Base-by-base conservation (phyloP, 2,888 invertebrate species). In the Fragum whitleyi region DNA sequence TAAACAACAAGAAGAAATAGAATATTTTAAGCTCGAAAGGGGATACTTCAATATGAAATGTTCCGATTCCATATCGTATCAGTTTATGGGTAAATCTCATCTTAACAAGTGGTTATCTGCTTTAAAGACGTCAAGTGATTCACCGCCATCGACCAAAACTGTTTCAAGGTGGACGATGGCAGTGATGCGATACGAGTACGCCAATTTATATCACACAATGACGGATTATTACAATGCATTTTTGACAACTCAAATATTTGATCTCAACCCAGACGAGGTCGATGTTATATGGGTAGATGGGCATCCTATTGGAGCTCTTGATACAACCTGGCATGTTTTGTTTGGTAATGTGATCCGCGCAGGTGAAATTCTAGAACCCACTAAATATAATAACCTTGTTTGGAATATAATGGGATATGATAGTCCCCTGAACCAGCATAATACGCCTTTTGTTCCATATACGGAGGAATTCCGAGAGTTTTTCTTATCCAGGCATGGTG, bases 321-420 rank as follows among this genome's bases (percentile, higher is more conserved):
- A 93, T 75, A 32, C 68, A 0, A 87, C 89, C 0, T 94, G 94
- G 94, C 61, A 73, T 6, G 85, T 75, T 0, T 85, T 94, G n/a
- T 94, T 93, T 80, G 90, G 90, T 19, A 86, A 89, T 6, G 86
- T 90, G 1, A 73, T 77, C 0, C 84, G 93, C 11, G 86, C 90
- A 0, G 88, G 91, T 3, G 76, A 86, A 7, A 71, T 93, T 7
- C 65, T 77, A 7, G 61, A 77, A 51, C 81, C 89, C 9, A 87
- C 86, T 0, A 28, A 77, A 16, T 92, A 88, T 59, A 67, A 75
- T 9, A 81, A 89, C 21, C 53, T 93, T 57, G 86, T 90, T 5
- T 93, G 93, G 93, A 87, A 82, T 7, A 89, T 90, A 11, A 79
- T 88, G 47, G 92, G 93, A 3, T 93, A 94, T 84, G 87, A 90